These are phyloP conservation scores for Gallinago media DNA, from an alignment of 2,113 vertebrate species.

Conservation along the genomic window DNA sequence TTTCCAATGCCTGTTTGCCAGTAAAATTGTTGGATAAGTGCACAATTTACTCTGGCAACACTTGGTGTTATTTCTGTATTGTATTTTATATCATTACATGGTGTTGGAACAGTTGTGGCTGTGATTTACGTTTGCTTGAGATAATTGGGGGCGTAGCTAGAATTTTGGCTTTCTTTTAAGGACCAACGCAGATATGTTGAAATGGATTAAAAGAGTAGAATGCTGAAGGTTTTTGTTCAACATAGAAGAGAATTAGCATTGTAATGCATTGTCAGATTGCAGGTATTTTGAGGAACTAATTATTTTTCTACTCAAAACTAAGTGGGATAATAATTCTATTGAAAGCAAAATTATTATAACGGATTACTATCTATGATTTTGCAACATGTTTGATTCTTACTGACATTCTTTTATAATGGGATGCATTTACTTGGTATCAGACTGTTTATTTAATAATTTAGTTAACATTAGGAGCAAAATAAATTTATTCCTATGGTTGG, in stretches of 20 bases:
- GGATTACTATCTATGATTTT: background rate
- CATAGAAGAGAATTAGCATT: background rate
- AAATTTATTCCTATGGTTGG: constrained; percentile 57
- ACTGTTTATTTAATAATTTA: constrained; percentile 37
- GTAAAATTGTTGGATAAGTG: background rate
- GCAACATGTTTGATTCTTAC: background rate
- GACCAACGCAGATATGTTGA: background rate
- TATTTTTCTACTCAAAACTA: background rate
- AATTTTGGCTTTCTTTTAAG: background rate
- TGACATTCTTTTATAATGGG: constrained; percentile 9
- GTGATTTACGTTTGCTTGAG: background rate
- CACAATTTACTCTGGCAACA: background rate
- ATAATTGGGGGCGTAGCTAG: background rate
- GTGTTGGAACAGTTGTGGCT: background rate
- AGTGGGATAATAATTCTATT: background rate
- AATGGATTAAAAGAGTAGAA: background rate
- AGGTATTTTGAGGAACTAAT: background rate
- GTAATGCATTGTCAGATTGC: background rate
- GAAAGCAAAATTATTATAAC: background rate
- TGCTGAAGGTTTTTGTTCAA: background rate
- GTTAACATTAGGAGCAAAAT: constrained; percentile 53
- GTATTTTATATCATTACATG: background rate
- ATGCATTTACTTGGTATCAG: constrained; percentile 12
- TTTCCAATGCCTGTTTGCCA: background rate
- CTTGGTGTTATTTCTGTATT: background rate